Conservation (phyloP, 2,888 invertebrate species). For the Acleris literana region DNA sequence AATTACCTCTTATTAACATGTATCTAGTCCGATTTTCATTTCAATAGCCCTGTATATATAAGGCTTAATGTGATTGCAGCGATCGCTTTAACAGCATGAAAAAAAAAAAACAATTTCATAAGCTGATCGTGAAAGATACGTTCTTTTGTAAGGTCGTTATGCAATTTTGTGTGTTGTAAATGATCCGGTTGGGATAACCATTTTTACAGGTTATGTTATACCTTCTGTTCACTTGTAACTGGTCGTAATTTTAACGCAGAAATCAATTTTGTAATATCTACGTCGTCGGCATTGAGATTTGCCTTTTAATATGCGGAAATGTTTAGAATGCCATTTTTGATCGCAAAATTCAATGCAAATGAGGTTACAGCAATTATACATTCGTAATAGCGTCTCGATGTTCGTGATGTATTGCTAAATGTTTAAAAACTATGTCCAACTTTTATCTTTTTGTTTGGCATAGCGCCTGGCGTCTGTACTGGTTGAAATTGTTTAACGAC, state of each 20-base stretch:
- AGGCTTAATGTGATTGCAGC: constrained; percentile 7
- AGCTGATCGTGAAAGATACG: constrained; percentile 29
- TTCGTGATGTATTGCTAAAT: constrained; percentile 20
- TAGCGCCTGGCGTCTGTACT: constrained; percentile 39
- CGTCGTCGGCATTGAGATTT: neutral
- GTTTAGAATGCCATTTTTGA: neutral
- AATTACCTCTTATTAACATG: constrained; percentile 6
- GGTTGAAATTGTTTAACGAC: constrained; percentile 46
- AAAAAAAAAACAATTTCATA: constrained; percentile 29
- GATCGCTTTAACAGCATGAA: constrained; percentile 10
- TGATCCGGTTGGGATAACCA: constrained; percentile 33
- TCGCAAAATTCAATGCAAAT: constrained; percentile 18
- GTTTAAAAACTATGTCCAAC: constrained; percentile 22
- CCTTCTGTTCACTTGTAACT: constrained; percentile 24
- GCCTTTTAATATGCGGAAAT: constrained; percentile 12
- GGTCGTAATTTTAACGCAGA: constrained; percentile 3
- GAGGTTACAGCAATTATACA: constrained; percentile 1
- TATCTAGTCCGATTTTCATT: constrained; percentile 16
- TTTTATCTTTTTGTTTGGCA: constrained; percentile 38
- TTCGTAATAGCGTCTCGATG: constrained; percentile 7
- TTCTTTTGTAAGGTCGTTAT: constrained; percentile 29
- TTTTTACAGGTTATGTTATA: constrained; percentile 21
- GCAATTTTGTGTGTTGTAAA: constrained; percentile 36
- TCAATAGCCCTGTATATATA: constrained; percentile 13
- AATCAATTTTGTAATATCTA: neutral